Evolutionary conservation across 2,797 vertebrate species (phyloP).

Genomic region (Ammospiza maritima): DNA sequence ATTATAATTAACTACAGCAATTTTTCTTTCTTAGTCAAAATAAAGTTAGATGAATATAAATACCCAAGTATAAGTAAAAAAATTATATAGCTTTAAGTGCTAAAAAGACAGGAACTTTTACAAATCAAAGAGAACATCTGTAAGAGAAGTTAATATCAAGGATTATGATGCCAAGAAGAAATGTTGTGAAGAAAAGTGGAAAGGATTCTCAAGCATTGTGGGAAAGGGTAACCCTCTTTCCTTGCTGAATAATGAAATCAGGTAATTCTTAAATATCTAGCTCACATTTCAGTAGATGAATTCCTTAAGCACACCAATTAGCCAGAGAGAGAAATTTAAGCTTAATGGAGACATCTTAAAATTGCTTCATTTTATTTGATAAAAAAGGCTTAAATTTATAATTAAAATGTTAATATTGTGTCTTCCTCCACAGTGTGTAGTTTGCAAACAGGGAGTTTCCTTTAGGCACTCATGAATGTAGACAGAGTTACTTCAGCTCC

Average conservation of each 20-base stretch:
- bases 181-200: neutral
- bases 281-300: neutral
- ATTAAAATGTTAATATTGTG: neutral
- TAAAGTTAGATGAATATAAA: neutral
- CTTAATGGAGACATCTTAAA: neutral
- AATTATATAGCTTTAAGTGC: neutral
- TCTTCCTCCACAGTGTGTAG: neutral
- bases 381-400: neutral
- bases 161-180: neutral
- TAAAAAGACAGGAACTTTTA: neutral
- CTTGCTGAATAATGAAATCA: neutral
- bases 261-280: neutral
- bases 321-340: neutral
- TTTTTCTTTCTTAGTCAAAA: neutral
- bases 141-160: neutral
- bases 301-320: neutral
- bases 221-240: neutral
- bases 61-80: neutral
- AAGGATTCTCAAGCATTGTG: neutral
- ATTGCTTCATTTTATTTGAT: neutral
- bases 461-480: neutral
- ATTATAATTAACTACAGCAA: neutral
- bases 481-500: neutral
- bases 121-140: neutral
- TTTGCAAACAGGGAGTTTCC: neutral